These are phyloP conservation scores for Leucosticte australis DNA, from an alignment of 2,113 vertebrate species.

Conservation along the genomic window DNA sequence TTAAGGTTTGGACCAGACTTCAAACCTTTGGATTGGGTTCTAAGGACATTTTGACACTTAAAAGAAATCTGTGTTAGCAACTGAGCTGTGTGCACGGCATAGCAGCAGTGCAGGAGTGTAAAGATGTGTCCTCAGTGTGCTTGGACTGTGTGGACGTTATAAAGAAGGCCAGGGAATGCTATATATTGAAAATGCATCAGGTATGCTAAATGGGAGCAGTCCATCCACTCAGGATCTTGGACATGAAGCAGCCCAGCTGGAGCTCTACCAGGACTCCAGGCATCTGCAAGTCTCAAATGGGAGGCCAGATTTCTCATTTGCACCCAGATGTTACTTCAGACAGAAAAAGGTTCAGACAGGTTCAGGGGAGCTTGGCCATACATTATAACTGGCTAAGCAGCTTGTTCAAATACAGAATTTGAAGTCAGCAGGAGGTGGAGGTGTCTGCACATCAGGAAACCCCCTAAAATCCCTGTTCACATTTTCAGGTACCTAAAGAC, in stretches of 20 bases:
- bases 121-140: neutral
- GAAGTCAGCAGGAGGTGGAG: neutral
- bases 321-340: neutral
- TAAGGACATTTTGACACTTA: constrained; percentile 3
- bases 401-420: constrained; percentile 26
- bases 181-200: neutral
- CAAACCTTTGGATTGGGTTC: neutral
- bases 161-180: neutral
- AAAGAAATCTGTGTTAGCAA: neutral
- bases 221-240: neutral
- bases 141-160: neutral
- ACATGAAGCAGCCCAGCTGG: neutral
- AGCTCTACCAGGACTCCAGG: neutral
- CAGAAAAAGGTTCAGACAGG: neutral
- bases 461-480: neutral
- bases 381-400: neutral
- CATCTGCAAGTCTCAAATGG: neutral
- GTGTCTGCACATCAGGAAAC: neutral
- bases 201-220: neutral
- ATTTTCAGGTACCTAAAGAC: constrained; percentile 8
- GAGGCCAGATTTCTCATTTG: constrained; percentile 17
- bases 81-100: neutral
- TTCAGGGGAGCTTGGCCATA: neutral
- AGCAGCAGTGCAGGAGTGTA: neutral
- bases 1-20: constrained; percentile 29